A percentile compares a stretch with the other conserved stretches of the same genome.
Conservation (phyloP, 2,888 invertebrate species). For the Asteroscopus sphinx region DNA sequence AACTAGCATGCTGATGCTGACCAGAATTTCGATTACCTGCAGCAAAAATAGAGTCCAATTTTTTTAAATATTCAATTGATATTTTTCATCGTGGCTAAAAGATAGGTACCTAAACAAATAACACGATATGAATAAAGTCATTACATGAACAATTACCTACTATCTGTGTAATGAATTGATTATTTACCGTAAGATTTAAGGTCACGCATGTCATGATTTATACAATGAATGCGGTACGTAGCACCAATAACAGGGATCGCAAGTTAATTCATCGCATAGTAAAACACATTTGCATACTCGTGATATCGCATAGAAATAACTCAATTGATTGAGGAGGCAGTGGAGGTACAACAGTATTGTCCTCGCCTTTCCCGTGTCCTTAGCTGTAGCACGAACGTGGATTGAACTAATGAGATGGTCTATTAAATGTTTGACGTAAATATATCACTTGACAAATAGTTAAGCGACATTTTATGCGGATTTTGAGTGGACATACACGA, state of each 20-base stretch:
- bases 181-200: slow-evolving; percentile 59
- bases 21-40: too few relatives aligned
- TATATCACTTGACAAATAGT: slow-evolving; percentile 68
- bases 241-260: slow-evolving; percentile 68
- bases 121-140: slow-evolving; percentile 35
- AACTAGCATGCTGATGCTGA: too few relatives aligned
- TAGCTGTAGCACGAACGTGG: slow-evolving; percentile 80
- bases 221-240: slow-evolving; percentile 64
- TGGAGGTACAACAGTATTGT: slow-evolving; percentile 62
- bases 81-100: not conserved
- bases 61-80: not conserved
- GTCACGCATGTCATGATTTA: slow-evolving; percentile 55
- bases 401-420: slow-evolving; percentile 83
- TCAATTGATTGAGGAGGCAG: slow-evolving; percentile 67
- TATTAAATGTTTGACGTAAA: slow-evolving; percentile 82
- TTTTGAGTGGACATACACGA: slow-evolving; percentile 47
- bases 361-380: slow-evolving; percentile 78
- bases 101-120: slow-evolving; percentile 2
- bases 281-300: slow-evolving; percentile 73
- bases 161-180: slow-evolving; percentile 42
- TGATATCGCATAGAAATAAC: slow-evolving; percentile 75
- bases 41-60: not conserved
- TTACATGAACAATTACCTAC: slow-evolving; percentile 22
- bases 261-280: slow-evolving; percentile 69
- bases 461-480: slow-evolving; percentile 42